phyloP scores from a whole-genome alignment of 2,797 vertebrate genomes.

The Hylomyscus alleni region DNA sequence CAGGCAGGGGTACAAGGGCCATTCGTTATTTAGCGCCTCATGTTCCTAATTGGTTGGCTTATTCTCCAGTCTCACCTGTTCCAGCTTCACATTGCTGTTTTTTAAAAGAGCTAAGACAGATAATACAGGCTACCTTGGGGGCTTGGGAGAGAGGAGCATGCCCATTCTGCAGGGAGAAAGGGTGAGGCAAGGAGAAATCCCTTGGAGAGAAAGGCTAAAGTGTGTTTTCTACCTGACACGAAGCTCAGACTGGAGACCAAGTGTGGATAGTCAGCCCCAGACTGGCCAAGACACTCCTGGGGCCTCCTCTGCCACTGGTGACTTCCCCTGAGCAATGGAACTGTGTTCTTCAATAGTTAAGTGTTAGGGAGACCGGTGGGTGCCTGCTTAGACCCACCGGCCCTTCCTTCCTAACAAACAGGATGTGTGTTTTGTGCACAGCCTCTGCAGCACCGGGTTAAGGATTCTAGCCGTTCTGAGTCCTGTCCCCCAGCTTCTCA shows the following conservation, averaged over 20 bases:
- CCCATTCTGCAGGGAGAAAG: not conserved
- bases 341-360: not conserved
- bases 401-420: not conserved
- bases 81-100: not conserved
- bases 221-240: not conserved
- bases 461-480: not conserved
- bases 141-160: not conserved
- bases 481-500: not conserved
- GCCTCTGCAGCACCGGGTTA: not conserved
- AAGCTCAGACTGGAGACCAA: not conserved
- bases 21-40: accelerated
- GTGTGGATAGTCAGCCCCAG: not conserved
- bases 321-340: not conserved
- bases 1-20: accelerated
- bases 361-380: not conserved
- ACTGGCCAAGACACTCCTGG: no score
- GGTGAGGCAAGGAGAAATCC: not conserved
- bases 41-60: not conserved
- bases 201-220: not conserved
- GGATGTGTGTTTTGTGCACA: not conserved
- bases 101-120: not conserved
- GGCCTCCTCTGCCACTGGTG: not conserved
- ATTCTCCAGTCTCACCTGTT: not conserved
- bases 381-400: no score
- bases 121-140: no score